Percentiles rank a stretch among this genome's conserved stretches.
These are phyloP conservation scores for Petromus typicus DNA, from an alignment of 2,113 vertebrate species.

Conservation along the genomic window DNA sequence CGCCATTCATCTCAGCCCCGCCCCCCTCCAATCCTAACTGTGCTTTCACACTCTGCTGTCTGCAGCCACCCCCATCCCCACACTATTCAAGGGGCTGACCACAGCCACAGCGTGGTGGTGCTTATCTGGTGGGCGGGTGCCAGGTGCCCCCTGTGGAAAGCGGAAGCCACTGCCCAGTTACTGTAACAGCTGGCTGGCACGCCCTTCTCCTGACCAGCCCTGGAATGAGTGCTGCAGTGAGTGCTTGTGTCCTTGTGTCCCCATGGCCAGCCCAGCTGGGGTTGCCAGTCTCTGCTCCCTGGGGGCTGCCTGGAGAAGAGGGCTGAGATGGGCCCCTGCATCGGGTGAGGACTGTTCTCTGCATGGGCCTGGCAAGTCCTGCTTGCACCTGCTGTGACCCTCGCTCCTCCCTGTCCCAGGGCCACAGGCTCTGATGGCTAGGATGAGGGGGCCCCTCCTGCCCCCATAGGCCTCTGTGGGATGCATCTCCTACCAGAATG, in stretches of 20 bases:
- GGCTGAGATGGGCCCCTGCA: too few species aligned
- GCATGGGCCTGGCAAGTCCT: background rate
- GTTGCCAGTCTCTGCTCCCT: background rate
- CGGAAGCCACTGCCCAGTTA: background rate
- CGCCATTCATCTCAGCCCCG: background rate
- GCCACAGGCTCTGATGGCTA: background rate
- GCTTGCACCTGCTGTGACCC: background rate
- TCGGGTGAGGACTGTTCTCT: too few species aligned
- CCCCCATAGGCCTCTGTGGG: fast-evolving
- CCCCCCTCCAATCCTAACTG: background rate
- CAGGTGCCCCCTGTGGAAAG: background rate
- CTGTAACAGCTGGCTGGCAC: background rate
- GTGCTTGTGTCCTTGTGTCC: background rate
- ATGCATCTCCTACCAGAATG: background rate
- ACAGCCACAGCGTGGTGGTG: background rate
- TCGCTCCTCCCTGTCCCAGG: background rate
- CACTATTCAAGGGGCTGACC: background rate
- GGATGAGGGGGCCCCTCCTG: background rate
- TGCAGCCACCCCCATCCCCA: background rate
- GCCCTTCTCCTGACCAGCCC: background rate
- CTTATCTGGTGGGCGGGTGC: background rate
- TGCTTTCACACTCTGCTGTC: background rate
- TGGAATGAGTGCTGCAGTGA: background rate
- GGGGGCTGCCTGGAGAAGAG: background rate
- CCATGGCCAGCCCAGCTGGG: background rate